Conservation (phyloP, 2,888 invertebrate species). For the Stenodema calcarata region DNA sequence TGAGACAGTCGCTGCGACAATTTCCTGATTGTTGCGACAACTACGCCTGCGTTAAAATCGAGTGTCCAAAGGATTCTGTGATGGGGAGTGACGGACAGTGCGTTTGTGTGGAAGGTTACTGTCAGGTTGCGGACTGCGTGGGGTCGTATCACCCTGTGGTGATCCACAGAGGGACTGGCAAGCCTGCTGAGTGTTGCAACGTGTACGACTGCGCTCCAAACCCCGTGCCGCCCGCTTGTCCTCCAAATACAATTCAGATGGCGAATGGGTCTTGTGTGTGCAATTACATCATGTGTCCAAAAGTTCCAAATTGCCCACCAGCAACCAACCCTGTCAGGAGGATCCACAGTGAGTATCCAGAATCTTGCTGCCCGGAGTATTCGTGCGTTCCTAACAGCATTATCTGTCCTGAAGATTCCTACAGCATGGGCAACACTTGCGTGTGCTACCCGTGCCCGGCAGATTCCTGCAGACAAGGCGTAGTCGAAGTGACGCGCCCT, state of each 20-base stretch:
- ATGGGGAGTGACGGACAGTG: not conserved
- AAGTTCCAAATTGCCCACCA: not conserved
- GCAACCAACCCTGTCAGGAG: too few relatives aligned
- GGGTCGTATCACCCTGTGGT: not conserved
- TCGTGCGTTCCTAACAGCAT: not conserved
- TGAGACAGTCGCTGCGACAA: not conserved
- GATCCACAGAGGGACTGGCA: not conserved
- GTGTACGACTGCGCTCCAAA: not conserved
- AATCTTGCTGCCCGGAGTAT: not conserved
- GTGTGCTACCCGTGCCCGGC: not conserved
- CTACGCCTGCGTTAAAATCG: not conserved
- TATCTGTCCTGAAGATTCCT: not conserved
- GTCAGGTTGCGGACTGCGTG: not conserved
- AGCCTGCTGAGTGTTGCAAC: not conserved
- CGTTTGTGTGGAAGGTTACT: not conserved
- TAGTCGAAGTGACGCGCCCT: not conserved
- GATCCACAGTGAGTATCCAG: too few relatives aligned
- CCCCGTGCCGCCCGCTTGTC: not conserved
- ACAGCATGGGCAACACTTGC: not conserved
- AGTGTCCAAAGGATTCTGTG: not conserved
- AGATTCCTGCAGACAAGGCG: not conserved
- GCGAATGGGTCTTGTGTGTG: not conserved
- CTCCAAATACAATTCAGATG: not conserved
- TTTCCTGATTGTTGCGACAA: not conserved
- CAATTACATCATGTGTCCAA: not conserved